Percentiles rank a stretch among this genome's conserved stretches.
Conservation (phyloP, 92 coral and sea anemone genomes). For the Desmophyllum pertusum region DNA sequence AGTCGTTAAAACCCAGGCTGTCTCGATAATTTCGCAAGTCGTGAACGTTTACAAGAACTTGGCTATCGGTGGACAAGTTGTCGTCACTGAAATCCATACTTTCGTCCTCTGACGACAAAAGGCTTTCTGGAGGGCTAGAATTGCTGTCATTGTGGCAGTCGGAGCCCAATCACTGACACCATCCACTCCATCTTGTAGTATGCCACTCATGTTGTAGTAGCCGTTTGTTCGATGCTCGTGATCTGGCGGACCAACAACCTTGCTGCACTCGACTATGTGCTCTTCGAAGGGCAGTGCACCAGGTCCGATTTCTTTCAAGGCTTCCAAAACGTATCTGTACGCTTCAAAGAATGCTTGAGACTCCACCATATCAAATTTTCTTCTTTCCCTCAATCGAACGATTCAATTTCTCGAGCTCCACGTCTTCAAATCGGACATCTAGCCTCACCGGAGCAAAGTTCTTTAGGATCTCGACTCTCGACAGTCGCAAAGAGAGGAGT, state of each 20-base stretch:
- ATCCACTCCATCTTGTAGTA: neutral
- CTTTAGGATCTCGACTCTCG: conserved; percentile 61
- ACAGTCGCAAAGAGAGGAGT: conserved; percentile 76
- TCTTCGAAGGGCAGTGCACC: conserved; percentile 71
- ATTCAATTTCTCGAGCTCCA: conserved; percentile 9
- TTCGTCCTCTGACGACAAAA: neutral
- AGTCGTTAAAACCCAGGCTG: conserved; percentile 76
- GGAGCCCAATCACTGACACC: neutral
- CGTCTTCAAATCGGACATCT: conserved; percentile 82
- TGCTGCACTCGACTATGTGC: conserved; percentile 71
- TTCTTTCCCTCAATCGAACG: conserved; percentile 37
- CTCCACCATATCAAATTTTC: conserved; percentile 83
- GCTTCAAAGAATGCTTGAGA: conserved; percentile 85
- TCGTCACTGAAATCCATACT: neutral
- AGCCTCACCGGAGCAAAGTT: conserved; percentile 70
- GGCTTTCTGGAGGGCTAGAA: neutral
- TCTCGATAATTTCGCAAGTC: conserved; percentile 26
- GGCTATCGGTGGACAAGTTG: neutral
- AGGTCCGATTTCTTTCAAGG: conserved; percentile 60
- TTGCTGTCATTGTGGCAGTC: neutral
- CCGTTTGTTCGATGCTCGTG: neutral
- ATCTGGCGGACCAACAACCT: conserved; percentile 11
- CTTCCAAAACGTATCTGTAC: conserved; percentile 82
- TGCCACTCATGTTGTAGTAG: conserved; percentile 3
- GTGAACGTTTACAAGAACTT: neutral